Evolutionary conservation across 2,113 vertebrate genomes (phyloP), one percentile per base, ranked within the genome.

Genomic region (Phalacrocorax brasilianus): DNA sequence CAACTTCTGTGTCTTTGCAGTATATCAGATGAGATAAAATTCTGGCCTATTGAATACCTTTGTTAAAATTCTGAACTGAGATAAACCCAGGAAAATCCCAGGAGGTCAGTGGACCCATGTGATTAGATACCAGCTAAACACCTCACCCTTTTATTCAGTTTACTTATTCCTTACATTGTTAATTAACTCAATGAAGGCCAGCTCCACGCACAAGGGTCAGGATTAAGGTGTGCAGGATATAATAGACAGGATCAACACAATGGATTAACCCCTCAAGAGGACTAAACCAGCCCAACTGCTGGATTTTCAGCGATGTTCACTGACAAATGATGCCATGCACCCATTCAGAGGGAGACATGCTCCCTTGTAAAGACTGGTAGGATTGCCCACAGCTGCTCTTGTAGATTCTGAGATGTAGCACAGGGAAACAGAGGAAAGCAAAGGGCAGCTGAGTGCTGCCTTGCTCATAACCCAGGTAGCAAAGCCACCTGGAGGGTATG

Each of bases 141-240:
- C 2, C 23, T 85, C 12, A 14, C 1, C 6, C 0, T 89, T 78
- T 76, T 15, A 19, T 28, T 68, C 21, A 12, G 20, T 42, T 27
- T 56, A 47, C 5, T 66, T 45, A 23, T 9, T 89, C 6, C 23
- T 62, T 62, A 61, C 20, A 21, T 8, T 50, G 6, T 61, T 65
- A 32, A 80, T 68, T 78, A 42, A 44, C 28, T 49, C 44, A 26
- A 1, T 5, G 50, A 71, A 73, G 17, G 14, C 19, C 17, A 38
- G 3, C 14, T 59, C 40, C 38, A 28, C 7, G 20, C 20, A 4
- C 4, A 3, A 76, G 8, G 13, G 14, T 50, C 0, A 0, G 45
- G 30, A 26, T 30, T 23, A 17, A 47, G 45, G 11, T 45, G 40
- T 56, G 5, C 6, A 49, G 14, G 14, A 7, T 49, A 27, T 23